phyloP scores from a whole-genome alignment of 2,113 vertebrate genomes.

The Lophotis ruficrista region DNA sequence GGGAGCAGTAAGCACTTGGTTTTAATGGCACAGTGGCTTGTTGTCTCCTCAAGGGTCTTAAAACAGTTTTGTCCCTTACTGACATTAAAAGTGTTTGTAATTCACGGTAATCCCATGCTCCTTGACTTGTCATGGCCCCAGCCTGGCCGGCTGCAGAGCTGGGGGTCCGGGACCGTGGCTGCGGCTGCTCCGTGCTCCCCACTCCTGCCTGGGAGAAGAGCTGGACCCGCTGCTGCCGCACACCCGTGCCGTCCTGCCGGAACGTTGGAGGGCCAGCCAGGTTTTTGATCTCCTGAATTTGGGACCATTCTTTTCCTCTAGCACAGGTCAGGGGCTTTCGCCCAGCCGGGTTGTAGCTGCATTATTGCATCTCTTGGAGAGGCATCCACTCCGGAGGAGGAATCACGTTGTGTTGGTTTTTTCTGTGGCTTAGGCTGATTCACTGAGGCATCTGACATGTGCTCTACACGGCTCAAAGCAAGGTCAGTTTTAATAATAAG shows the following conservation, averaged over 20 bases:
- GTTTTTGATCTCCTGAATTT: not conserved
- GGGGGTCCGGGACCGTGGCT: not conserved
- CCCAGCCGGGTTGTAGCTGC: not conserved
- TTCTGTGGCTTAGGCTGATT: not conserved
- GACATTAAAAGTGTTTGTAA: not conserved
- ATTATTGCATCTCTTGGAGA: not conserved
- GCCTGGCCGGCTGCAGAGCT: not conserved
- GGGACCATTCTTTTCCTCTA: not conserved
- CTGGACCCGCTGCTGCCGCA: not conserved
- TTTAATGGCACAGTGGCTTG: not conserved
- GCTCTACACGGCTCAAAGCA: not conserved
- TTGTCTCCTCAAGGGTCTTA: not conserved
- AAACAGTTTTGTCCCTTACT: not conserved
- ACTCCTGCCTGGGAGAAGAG: not conserved
- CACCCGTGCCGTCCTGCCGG: not conserved
- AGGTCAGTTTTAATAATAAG: not conserved
- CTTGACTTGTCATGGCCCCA: not conserved
- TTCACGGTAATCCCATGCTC: not conserved
- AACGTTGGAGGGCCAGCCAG: not conserved
- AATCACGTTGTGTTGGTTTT: not conserved
- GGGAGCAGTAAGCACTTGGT: rapidly evolving
- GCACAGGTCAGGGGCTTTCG: not conserved
- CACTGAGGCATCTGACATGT: not conserved
- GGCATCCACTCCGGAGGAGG: not conserved
- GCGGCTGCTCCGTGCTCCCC: rapidly evolving